phyloP scores from a whole-genome alignment of 1,140 invertebrate genomes.

The Pollicipes pollicipes region DNA sequence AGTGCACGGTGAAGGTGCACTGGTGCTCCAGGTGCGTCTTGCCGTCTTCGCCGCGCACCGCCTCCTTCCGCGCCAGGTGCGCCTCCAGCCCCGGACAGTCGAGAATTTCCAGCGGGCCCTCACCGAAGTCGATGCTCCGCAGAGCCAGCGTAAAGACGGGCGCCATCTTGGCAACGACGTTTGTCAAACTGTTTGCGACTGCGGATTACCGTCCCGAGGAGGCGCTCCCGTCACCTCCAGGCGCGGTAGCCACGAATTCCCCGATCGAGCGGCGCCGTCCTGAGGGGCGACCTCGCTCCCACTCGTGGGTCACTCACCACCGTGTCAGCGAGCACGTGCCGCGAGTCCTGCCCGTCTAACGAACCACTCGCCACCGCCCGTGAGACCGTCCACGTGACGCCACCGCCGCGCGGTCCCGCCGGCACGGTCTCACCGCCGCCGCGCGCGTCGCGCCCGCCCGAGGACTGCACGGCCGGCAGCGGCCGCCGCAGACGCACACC shows the following conservation, averaged over 20 bases:
- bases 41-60: neutral
- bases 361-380: too few species aligned
- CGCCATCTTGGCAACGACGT: neutral
- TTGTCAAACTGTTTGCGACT: neutral
- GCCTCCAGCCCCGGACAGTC: neutral
- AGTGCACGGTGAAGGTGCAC: neutral
- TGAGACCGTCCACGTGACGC: neutral
- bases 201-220: neutral
- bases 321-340: too few species aligned
- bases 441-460: too few species aligned
- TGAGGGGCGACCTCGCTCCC: too few species aligned
- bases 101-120: neutral
- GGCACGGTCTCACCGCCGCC: too few species aligned
- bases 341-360: neutral
- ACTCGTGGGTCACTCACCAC: too few species aligned
- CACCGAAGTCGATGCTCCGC: neutral
- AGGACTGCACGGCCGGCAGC: too few species aligned
- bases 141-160: neutral
- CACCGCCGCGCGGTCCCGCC: too few species aligned
- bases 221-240: neutral
- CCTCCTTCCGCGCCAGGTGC: neutral
- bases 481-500: neutral
- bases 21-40: neutral
- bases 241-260: too few species aligned
- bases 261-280: too few species aligned